These are phyloP conservation scores for Ophthalmolycus amberensis DNA, from an alignment of 2,113 vertebrate species.

Conservation along the genomic window DNA sequence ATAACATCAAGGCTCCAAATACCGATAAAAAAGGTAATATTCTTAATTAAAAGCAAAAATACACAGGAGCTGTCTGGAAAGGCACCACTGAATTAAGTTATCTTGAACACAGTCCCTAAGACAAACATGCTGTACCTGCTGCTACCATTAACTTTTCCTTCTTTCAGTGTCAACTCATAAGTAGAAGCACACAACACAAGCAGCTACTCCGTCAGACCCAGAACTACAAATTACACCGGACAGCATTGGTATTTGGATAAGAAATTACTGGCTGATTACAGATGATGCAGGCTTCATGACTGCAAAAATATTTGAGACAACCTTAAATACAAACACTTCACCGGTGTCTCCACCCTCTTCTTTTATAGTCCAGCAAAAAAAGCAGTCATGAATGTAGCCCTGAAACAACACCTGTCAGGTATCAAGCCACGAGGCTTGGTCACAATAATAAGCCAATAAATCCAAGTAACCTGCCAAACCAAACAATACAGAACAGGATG, in stretches of 20 bases:
- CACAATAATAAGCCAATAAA: conserved; percentile 2
- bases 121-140: conserved; percentile 17
- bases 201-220: neutral
- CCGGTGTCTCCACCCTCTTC: neutral
- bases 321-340: neutral
- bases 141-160: neutral
- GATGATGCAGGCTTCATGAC: neutral
- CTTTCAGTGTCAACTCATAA: neutral
- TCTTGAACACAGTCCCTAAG: neutral
- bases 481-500: conserved; percentile 20
- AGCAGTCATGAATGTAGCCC: neutral
- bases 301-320: neutral
- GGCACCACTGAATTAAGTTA: neutral
- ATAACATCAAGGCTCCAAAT: neutral
- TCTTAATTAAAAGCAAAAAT: neutral
- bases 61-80: neutral
- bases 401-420: neutral
- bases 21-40: neutral
- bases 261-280: neutral
- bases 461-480: conserved; percentile 12
- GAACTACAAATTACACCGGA: neutral
- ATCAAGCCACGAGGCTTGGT: neutral
- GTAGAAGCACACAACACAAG: neutral
- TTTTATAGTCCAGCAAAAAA: neutral
- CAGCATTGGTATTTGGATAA: neutral